Conservation (phyloP, 2,888 invertebrate species). For the Dione juno region DNA sequence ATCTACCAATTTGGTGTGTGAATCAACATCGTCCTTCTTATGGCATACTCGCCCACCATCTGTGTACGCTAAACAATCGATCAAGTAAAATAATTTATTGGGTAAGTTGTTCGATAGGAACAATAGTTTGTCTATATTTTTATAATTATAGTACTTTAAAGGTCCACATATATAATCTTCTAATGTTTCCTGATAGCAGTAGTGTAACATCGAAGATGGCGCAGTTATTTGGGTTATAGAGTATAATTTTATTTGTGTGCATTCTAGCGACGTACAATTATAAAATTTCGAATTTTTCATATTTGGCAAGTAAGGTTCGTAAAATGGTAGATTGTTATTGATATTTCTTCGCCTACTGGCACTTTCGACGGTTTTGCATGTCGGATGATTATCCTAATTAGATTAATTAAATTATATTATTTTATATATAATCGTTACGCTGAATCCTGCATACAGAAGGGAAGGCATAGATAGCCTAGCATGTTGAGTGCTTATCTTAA, state of each 20-base stretch:
- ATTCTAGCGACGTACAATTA: constrained; percentile 61
- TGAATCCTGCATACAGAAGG: too few species aligned
- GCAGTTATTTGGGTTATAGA: constrained; percentile 64
- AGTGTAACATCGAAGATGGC: constrained; percentile 55
- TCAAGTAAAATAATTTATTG: constrained; percentile 64
- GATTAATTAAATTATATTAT: neutral
- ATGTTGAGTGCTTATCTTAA: too few species aligned
- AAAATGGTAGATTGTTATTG: constrained; percentile 57
- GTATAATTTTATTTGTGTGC: constrained; percentile 54
- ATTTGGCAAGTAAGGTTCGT: constrained; percentile 73
- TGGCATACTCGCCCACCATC: constrained; percentile 70
- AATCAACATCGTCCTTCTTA: constrained; percentile 57
- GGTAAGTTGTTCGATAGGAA: constrained; percentile 63
- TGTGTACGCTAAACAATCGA: constrained; percentile 71
- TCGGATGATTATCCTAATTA: constrained; percentile 55
- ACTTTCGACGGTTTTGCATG: constrained; percentile 55
- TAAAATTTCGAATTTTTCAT: constrained; percentile 56
- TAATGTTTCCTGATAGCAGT: constrained; percentile 55
- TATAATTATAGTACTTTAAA: constrained; percentile 65
- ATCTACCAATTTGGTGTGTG: constrained; percentile 64
- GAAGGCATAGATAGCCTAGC: too few species aligned
- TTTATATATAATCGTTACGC: too few species aligned
- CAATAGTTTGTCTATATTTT: constrained; percentile 69
- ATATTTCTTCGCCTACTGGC: constrained; percentile 51
- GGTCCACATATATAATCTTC: constrained; percentile 60